Evolutionary conservation across 2,888 invertebrate species (phyloP).

Genomic region (Gortyna flavago): DNA sequence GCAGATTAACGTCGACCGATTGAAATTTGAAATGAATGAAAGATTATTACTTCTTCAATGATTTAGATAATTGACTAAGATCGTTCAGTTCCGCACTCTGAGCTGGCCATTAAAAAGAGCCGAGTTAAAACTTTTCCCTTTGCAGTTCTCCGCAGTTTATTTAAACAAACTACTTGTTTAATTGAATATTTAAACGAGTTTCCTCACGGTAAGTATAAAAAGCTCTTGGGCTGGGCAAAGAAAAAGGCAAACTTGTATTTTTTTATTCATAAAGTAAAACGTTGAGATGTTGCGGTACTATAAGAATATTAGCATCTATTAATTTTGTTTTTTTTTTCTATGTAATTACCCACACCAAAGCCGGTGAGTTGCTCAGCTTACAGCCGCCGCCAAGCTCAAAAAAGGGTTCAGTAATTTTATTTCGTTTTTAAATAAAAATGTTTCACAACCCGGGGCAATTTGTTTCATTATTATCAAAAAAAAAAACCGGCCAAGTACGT

Average conservation of each 20-base stretch:
- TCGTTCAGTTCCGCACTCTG: constrained; percentile 24
- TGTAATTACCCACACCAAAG: background rate
- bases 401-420: constrained; percentile 6
- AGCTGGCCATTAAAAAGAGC: constrained; percentile 40
- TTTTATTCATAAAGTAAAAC: constrained; percentile 35
- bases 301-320: constrained; percentile 38
- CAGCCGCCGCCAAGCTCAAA: background rate
- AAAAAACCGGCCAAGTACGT: no score
- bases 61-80: constrained; percentile 70
- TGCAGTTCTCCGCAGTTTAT: constrained; percentile 37
- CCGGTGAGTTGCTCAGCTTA: background rate
- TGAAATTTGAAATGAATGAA: constrained; percentile 67
- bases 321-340: constrained; percentile 8
- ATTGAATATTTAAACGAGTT: constrained; percentile 58
- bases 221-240: constrained; percentile 14
- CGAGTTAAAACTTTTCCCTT: constrained; percentile 48
- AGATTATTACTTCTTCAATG: constrained; percentile 68
- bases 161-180: constrained; percentile 57
- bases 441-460: background rate
- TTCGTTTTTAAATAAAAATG: constrained; percentile 4
- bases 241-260: constrained; percentile 34
- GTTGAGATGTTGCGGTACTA: constrained; percentile 29
- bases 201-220: constrained; percentile 21
- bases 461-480: no score
- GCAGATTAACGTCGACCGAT: constrained; percentile 64